phyloP scores from a whole-genome alignment of 2,888 invertebrate species.

The Disparrhopalites patrizii region DNA sequence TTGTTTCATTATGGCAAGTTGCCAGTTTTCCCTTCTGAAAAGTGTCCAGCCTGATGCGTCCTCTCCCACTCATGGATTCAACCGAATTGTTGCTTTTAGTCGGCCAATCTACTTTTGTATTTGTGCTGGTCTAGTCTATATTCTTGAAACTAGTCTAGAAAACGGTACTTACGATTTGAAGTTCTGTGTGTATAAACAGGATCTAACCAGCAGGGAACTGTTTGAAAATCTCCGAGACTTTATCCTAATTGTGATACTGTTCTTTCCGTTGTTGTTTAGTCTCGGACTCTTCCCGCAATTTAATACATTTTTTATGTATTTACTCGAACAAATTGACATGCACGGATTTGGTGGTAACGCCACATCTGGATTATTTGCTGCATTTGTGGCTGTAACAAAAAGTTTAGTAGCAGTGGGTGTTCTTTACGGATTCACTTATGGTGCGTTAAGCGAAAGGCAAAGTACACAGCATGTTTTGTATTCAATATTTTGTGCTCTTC shows the following conservation, averaged over 20 bases:
- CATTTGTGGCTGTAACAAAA: conserved; percentile 74
- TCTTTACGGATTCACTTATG: conserved; percentile 82
- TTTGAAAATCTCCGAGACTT: conserved; percentile 67
- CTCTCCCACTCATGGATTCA: conserved; percentile 97
- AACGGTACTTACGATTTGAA: conserved; percentile 51
- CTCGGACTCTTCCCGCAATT: conserved; percentile 93
- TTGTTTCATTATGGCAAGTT: conserved; percentile 95
- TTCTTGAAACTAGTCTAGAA: conserved; percentile 53
- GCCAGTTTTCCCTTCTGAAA: conserved; percentile 94
- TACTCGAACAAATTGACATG: conserved; percentile 90
- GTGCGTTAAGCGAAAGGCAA: conserved; percentile 72
- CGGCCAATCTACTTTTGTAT: conserved; percentile 90
- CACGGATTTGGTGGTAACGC: conserved; percentile 86
- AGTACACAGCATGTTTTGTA: conserved; percentile 86
- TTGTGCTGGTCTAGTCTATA: conserved; percentile 59
- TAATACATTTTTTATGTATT: conserved; percentile 92
- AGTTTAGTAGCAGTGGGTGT: conserved; percentile 74
- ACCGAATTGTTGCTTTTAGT: conserved; percentile 88
- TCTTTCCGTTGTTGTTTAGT: conserved; percentile 91
- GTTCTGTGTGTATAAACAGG: conserved; percentile 53
- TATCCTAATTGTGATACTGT: conserved; percentile 72
- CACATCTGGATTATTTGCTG: conserved; percentile 74
- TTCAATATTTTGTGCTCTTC: conserved; percentile 86
- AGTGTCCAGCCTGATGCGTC: conserved; percentile 99
- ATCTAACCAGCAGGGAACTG: conserved; percentile 60